These are phyloP conservation scores for Ladona fulva DNA, from an alignment of 1,140 invertebrate species.

Conservation along the genomic window DNA sequence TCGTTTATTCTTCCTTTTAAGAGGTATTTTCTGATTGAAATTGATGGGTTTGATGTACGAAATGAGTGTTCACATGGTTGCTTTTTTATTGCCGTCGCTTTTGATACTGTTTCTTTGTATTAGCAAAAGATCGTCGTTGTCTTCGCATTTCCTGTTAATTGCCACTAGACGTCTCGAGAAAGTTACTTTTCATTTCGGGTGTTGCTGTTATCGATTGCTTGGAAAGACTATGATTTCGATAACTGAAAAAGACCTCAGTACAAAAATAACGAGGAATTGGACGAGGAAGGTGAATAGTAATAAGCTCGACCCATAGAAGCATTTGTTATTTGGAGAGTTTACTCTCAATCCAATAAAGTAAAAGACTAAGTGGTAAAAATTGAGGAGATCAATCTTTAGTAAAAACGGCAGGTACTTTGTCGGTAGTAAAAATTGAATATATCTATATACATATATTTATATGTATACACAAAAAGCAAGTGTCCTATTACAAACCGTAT, in stretches of 20 bases:
- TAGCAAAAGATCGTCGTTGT: too few relatives aligned
- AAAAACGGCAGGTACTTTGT: conserved; percentile 4
- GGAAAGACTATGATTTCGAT: not conserved
- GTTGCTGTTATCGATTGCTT: not conserved
- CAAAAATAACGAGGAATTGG: not conserved
- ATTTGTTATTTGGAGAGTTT: not conserved
- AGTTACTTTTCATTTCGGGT: not conserved
- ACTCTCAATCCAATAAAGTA: not conserved
- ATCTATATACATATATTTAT: conserved; percentile 5
- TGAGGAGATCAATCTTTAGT: not conserved
- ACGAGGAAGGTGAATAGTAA: not conserved
- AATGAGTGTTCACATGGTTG: too few relatives aligned
- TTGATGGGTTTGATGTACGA: too few relatives aligned
- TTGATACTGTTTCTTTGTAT: too few relatives aligned
- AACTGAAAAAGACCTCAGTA: not conserved
- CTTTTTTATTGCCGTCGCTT: too few relatives aligned
- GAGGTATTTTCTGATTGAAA: too few relatives aligned
- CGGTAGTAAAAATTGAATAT: conserved; percentile 2
- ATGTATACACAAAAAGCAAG: conserved; percentile 10
- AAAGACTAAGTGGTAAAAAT: not conserved
- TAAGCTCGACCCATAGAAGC: not conserved
- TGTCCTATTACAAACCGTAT: conserved; percentile 1
- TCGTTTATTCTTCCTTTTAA: too few relatives aligned
- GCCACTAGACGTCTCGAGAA: too few relatives aligned
- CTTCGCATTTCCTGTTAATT: too few relatives aligned